Conservation (phyloP, 2,888 invertebrate species). For the Trissoscelio sp. region DNA sequence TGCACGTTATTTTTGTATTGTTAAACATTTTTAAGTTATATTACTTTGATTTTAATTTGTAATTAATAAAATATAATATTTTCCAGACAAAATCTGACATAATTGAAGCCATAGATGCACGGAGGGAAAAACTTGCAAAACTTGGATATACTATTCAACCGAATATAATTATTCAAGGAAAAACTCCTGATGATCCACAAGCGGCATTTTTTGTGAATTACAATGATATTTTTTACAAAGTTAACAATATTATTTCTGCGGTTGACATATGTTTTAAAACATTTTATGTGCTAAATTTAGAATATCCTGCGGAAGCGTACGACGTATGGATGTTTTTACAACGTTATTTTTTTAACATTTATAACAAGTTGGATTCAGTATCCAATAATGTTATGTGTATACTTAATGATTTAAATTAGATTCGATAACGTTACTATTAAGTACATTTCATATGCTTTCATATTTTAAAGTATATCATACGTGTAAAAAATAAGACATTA, state of each 20-base stretch:
- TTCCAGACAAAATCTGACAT: constrained; percentile 10
- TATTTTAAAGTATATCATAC: too few relatives aligned
- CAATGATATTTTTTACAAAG: constrained; percentile 9
- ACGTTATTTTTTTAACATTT: constrained; percentile 15
- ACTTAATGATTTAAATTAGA: constrained; percentile 3
- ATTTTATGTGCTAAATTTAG: constrained; percentile 15
- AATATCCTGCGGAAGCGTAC: constrained; percentile 13
- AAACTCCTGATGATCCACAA: neutral
- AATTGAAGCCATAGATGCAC: neutral
- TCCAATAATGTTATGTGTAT: constrained; percentile 10
- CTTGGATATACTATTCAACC: constrained; percentile 20
- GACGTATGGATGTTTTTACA: constrained; percentile 11
- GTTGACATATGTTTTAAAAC: constrained; percentile 24
- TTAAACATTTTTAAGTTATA: too few relatives aligned
- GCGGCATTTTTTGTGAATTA: constrained; percentile 10
- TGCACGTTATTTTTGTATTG: neutral
- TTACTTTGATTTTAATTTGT: too few relatives aligned
- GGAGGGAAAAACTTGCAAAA: neutral
- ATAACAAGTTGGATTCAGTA: neutral
- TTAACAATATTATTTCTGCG: neutral
- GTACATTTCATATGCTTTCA: too few relatives aligned
- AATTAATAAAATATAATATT: too few relatives aligned
- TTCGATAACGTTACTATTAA: too few relatives aligned
- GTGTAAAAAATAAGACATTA: too few relatives aligned
- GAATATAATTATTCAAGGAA: constrained; percentile 10